phyloP scores from a whole-genome alignment of 2,888 invertebrate genomes.

The Acrobasis consociella region DNA sequence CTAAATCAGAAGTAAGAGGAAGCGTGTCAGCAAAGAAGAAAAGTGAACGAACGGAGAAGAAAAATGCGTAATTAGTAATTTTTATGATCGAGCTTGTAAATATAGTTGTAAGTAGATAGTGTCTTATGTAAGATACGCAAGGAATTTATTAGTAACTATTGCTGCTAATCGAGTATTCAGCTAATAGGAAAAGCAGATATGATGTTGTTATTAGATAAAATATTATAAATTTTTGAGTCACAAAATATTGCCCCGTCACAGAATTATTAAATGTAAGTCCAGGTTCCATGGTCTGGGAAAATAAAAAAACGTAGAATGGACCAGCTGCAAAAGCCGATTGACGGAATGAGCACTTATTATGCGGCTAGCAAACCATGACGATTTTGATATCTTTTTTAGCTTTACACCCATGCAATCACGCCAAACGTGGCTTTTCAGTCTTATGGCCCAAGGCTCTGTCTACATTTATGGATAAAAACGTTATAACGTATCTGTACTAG shows the following conservation, averaged over 20 bases:
- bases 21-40: constrained; percentile 44
- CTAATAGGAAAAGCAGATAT: background rate
- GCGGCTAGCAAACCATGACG: no score
- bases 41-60: constrained; percentile 50
- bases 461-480: no score
- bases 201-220: no score
- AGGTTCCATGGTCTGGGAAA: background rate
- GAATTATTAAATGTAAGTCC: no score
- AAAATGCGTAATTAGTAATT: constrained; percentile 44
- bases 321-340: background rate
- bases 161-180: background rate
- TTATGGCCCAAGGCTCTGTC: no score
- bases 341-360: no score
- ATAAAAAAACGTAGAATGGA: background rate
- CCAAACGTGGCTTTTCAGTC: no score
- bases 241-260: no score
- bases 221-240: no score
- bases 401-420: no score
- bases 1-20: constrained; percentile 41
- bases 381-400: no score
- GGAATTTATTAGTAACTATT: background rate
- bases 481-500: no score
- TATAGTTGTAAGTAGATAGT: constrained; percentile 41
- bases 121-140: background rate
- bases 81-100: constrained; percentile 42